phyloP scores from a whole-genome alignment of 23 tunicate genomes.

The Styela clava region DNA sequence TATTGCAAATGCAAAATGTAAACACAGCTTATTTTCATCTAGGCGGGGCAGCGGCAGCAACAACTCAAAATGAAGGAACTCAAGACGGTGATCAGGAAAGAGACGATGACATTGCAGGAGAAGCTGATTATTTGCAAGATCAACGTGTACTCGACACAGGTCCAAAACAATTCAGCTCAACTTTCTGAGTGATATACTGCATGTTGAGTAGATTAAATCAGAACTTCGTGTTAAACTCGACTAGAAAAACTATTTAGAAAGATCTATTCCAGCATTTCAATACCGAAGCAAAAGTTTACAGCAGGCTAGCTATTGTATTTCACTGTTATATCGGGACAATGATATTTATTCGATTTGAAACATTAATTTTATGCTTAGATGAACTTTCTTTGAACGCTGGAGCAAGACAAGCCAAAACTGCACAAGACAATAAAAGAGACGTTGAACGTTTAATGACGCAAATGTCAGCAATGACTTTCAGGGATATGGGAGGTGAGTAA shows the following conservation, averaged over 20 bases:
- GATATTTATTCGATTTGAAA: no score
- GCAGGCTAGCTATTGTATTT: no score
- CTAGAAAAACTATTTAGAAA: no score
- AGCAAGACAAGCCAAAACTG: neutral
- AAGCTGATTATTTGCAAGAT: conserved; percentile 56
- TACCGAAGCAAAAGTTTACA: no score
- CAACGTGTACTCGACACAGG: conserved; percentile 56
- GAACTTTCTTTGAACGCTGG: neutral
- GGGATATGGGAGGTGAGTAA: neutral
- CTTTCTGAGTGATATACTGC: neutral
- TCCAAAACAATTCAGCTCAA: neutral
- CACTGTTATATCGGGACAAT: no score
- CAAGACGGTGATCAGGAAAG: conserved; percentile 25
- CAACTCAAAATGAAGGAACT: neutral
- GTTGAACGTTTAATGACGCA: conserved; percentile 1
- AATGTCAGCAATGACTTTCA: conserved; percentile 20
- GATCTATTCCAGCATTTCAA: no score
- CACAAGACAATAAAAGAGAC: neutral
- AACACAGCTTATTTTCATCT: no score
- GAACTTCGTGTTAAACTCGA: no score
- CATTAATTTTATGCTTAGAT: conserved; percentile 9
- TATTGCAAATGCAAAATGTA: no score
- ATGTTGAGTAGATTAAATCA: no score
- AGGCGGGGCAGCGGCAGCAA: neutral
- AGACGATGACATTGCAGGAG: conserved; percentile 49